Evolutionary conservation across 53 echinoderm and acorn worm genomes (phyloP).

Genomic region (Hippasteria phrygiana): DNA sequence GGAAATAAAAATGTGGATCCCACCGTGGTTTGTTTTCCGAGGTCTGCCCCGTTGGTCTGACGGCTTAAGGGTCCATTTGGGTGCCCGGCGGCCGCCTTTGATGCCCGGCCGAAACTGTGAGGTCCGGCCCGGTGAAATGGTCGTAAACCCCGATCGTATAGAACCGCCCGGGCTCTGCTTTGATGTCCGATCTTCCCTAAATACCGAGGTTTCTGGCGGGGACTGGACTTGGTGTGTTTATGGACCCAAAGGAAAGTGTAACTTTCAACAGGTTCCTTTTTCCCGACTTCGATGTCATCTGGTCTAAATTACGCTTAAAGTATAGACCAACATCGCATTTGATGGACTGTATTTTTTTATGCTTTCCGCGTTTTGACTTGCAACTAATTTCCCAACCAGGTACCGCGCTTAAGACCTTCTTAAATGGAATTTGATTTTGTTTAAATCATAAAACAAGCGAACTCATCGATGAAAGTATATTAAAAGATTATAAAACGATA

Average conservation of each 20-base stretch:
- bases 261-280: conserved; percentile 29
- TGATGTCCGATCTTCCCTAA: conserved; percentile 7
- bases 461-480: no score
- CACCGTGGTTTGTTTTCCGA: not conserved
- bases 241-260: conserved; percentile 28
- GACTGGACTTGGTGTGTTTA: conserved; percentile 20
- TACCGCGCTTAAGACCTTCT: no score
- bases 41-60: not conserved
- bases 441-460: no score
- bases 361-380: not conserved
- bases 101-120: conserved; percentile 37
- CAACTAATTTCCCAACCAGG: no score
- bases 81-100: conserved; percentile 38
- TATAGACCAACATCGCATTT: not conserved
- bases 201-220: conserved; percentile 24
- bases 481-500: no score
- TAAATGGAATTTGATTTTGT: no score
- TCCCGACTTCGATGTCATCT: conserved; percentile 27
- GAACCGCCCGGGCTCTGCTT: conserved; percentile 23
- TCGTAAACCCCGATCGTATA: conserved; percentile 23
- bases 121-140: conserved; percentile 47
- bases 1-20: not conserved
- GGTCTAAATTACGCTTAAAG: conserved; percentile 30
- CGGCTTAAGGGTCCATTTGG: conserved; percentile 11
- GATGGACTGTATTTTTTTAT: not conserved